Conservation (phyloP, 2,113 vertebrate species). For the Rhea americana region DNA sequence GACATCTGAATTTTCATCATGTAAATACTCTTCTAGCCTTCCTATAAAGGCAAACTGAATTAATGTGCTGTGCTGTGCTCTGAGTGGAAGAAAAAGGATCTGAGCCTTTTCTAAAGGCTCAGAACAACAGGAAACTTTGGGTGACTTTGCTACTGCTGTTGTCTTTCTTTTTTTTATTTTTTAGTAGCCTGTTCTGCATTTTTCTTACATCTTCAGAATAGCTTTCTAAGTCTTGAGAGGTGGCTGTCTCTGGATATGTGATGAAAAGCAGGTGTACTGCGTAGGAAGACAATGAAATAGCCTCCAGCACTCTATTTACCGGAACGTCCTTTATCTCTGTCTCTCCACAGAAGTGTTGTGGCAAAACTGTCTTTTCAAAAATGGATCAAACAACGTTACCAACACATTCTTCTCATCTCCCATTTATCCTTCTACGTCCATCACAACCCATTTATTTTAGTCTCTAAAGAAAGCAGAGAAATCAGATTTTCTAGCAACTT, state of each 20-base stretch:
- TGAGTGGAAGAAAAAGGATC: neutral
- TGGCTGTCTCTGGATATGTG: neutral
- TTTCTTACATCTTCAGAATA: neutral
- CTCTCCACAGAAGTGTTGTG: neutral
- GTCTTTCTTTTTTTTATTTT: neutral
- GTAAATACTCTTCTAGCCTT: conserved; percentile 48
- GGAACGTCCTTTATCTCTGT: conserved; percentile 20
- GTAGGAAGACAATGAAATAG: conserved; percentile 26
- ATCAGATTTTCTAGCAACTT: conserved; percentile 22
- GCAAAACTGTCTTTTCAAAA: conserved; percentile 39
- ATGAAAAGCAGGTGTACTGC: conserved; percentile 34
- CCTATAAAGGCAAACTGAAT: conserved; percentile 56
- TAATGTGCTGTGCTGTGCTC: neutral
- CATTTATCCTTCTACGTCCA: neutral
- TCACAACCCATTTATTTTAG: neutral
- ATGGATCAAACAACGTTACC: neutral
- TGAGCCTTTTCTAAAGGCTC: neutral
- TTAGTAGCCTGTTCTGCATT: neutral
- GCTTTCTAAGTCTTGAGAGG: neutral
- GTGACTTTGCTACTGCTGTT: neutral
- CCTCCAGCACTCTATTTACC: conserved; percentile 30
- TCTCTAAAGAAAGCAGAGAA: conserved; percentile 3
- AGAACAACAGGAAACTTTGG: neutral
- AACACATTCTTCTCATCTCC: neutral
- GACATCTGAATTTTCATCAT: conserved; percentile 59